These are phyloP conservation scores for Sorex maritimensis DNA, from an alignment of 2,797 vertebrate genomes.

Conservation along the genomic window DNA sequence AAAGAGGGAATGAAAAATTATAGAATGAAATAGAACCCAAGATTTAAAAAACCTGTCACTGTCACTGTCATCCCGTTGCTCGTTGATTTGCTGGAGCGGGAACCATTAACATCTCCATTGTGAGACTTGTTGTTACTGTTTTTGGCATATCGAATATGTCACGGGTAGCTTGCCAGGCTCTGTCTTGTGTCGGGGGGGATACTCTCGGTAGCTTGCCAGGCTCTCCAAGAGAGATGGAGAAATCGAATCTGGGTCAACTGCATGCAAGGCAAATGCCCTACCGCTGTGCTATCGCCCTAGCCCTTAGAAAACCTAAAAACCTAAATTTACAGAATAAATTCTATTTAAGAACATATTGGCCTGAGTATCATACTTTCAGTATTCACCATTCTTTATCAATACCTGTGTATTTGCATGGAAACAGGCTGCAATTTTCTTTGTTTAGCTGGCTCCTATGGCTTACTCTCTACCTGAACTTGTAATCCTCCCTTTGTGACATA, in stretches of 20 bases:
- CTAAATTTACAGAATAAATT: constrained; percentile 57
- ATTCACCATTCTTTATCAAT: not conserved
- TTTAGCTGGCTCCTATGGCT: constrained; percentile 72
- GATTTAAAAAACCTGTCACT: constrained; percentile 37
- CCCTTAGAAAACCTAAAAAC: not conserved
- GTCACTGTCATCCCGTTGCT: too few species aligned
- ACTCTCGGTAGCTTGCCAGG: too few species aligned
- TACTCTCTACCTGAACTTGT: constrained; percentile 80
- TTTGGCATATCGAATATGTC: too few species aligned
- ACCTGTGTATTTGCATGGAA: constrained; percentile 64
- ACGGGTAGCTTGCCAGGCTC: too few species aligned
- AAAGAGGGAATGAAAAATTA: not conserved
- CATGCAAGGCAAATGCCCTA: too few species aligned
- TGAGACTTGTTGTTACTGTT: too few species aligned
- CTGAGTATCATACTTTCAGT: not conserved
- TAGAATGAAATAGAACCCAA: not conserved
- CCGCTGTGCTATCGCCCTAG: too few species aligned
- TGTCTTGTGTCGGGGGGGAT: too few species aligned
- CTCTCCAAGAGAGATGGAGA: too few species aligned
- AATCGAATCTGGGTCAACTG: too few species aligned
- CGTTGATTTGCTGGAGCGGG: too few species aligned
- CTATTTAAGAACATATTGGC: constrained; percentile 51
- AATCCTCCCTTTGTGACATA: constrained; percentile 82
- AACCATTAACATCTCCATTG: too few species aligned
- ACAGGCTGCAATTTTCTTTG: constrained; percentile 68